A percentile compares a stretch with the other conserved stretches of the same genome.
phyloP scores from a whole-genome alignment of 2,113 vertebrate species.

The Tetrax tetrax region DNA sequence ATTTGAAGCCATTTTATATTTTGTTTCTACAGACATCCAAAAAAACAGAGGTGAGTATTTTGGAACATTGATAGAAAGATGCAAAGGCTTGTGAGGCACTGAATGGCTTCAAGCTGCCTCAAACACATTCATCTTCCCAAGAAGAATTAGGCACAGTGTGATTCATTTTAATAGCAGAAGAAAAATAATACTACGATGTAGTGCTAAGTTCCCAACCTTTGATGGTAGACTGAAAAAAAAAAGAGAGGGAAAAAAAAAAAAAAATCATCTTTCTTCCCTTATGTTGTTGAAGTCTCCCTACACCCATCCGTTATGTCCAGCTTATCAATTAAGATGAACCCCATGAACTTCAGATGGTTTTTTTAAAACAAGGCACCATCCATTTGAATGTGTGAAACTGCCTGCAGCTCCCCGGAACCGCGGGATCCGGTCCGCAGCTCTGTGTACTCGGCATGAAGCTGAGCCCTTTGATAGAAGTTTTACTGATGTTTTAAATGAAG shows the following conservation, averaged over 20 bases:
- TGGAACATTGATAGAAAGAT: constrained; percentile 74
- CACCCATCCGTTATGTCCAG: constrained; percentile 76
- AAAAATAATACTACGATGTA: constrained; percentile 75
- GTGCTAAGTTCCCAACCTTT: constrained; percentile 74
- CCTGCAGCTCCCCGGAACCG: constrained; percentile 67
- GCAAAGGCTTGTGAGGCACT: constrained; percentile 68
- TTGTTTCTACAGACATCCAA: constrained; percentile 76
- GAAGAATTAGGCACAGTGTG: constrained; percentile 78
- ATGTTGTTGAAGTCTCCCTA: constrained; percentile 73
- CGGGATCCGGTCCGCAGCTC: constrained; percentile 48
- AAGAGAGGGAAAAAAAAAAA: neutral
- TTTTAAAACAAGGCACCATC: constrained; percentile 70
- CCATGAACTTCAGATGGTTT: constrained; percentile 69
- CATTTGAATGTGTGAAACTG: constrained; percentile 68
- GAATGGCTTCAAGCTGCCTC: constrained; percentile 77
- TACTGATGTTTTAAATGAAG: constrained; percentile 73
- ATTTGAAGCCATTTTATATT: constrained; percentile 77
- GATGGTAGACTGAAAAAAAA: constrained; percentile 67
- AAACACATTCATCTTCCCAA: constrained; percentile 76
- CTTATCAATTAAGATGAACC: constrained; percentile 78
- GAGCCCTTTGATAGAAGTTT: constrained; percentile 71
- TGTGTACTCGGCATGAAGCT: constrained; percentile 71
- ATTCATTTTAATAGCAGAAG: constrained; percentile 80
- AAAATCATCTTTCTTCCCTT: constrained; percentile 62
- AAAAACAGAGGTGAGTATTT: constrained; percentile 73